Conservation (phyloP, 2,113 vertebrate species). For the Falco punctatus region DNA sequence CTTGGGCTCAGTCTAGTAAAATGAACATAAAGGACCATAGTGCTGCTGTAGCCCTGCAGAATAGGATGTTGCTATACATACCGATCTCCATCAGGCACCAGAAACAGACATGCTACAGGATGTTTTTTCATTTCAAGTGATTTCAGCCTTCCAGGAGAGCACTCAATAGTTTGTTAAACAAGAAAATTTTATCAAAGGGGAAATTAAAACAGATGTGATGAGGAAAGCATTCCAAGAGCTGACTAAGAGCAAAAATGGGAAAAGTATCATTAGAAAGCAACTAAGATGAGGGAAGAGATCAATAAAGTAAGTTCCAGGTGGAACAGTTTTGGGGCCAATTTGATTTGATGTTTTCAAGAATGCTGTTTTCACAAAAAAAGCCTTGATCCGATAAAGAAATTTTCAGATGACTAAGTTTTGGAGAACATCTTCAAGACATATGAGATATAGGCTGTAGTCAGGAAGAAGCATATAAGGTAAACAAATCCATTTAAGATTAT, state of each 20-base stretch:
- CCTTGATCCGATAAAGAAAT: not conserved
- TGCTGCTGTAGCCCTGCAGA: not conserved
- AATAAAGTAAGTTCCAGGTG: not conserved
- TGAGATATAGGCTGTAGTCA: not conserved
- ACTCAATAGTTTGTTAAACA: not conserved
- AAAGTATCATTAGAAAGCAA: not conserved
- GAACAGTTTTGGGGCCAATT: not conserved
- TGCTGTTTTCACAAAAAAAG: not conserved
- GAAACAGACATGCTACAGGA: not conserved
- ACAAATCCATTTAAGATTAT: not conserved
- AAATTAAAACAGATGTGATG: not conserved
- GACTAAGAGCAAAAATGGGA: not conserved
- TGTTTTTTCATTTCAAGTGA: not conserved
- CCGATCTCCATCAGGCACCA: not conserved
- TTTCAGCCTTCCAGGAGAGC: not conserved
- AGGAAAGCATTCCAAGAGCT: not conserved
- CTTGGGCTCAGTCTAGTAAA: not conserved
- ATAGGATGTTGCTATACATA: not conserved
- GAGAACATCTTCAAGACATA: not conserved
- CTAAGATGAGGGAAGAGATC: not conserved
- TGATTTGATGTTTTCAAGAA: not conserved
- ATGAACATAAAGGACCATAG: accelerated
- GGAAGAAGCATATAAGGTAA: not conserved
- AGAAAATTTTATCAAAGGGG: not conserved
- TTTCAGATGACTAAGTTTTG: not conserved